Percentiles rank a stretch among this genome's conserved stretches.
Evolutionary conservation across 2,113 vertebrate genomes (phyloP).

Genomic region (Dipodomys spectabilis): DNA sequence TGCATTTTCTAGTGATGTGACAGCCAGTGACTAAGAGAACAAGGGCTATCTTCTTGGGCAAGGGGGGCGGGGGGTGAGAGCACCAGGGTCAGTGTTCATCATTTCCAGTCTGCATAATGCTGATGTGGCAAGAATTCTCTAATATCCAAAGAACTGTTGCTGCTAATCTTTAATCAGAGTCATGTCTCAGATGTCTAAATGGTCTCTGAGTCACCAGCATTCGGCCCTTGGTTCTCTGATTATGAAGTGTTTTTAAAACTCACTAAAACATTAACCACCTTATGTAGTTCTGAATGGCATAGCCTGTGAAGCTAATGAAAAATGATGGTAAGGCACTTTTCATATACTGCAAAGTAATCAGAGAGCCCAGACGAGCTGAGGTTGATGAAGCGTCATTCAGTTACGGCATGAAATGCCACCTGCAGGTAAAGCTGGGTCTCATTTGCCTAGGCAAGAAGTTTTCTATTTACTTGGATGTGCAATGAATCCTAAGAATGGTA

Average conservation of each 20-base stretch:
- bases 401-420: slow-evolving; percentile 44
- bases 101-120: fast-evolving
- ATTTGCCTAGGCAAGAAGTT: slow-evolving; percentile 45
- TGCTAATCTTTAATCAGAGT: background rate
- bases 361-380: slow-evolving; percentile 8
- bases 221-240: slow-evolving; percentile 29
- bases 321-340: slow-evolving; percentile 35
- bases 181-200: background rate
- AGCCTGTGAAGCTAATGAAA: slow-evolving; percentile 57
- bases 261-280: slow-evolving; percentile 38
- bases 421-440: slow-evolving; percentile 37
- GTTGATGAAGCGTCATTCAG: slow-evolving; percentile 40
- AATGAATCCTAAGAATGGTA: background rate
- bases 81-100: fast-evolving
- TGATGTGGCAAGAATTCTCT: background rate
- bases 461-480: slow-evolving; percentile 38
- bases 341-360: background rate
- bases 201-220: background rate
- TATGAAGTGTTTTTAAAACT: slow-evolving; percentile 28
- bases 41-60: background rate
- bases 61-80: background rate
- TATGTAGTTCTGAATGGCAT: slow-evolving; percentile 29
- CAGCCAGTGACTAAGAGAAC: background rate
- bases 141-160: background rate
- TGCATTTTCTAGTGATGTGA: background rate